A percentile compares a stretch with the other conserved stretches of the same genome.
Conservation (phyloP, 2,888 invertebrate species). For the Drosophila pseudotalamancana region DNA sequence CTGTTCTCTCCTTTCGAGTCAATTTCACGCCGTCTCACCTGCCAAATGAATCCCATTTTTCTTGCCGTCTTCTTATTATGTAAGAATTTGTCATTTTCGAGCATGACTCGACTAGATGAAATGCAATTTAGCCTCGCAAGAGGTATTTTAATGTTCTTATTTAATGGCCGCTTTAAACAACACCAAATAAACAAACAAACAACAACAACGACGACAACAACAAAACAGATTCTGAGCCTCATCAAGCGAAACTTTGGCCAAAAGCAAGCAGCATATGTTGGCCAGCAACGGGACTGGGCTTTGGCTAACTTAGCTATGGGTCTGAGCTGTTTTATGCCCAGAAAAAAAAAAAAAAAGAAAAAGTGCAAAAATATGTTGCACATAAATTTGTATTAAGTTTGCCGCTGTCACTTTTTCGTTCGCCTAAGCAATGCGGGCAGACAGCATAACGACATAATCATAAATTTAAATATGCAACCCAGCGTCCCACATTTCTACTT, state of each 20-base stretch:
- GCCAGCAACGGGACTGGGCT: slow-evolving; percentile 23
- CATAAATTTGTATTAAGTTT: slow-evolving; percentile 82
- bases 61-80: slow-evolving; percentile 70
- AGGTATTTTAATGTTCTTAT: slow-evolving; percentile 70
- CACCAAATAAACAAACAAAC: slow-evolving; percentile 16
- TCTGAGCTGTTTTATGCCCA: slow-evolving; percentile 25
- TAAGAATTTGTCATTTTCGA: slow-evolving; percentile 75
- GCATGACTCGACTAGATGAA: slow-evolving; percentile 66
- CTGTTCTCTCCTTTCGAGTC: slow-evolving; percentile 33
- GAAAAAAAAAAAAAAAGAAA: too few relatives aligned
- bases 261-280: slow-evolving; percentile 63
- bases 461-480: slow-evolving; percentile 82
- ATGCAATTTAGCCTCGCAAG: slow-evolving; percentile 64
- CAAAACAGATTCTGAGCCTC: slow-evolving; percentile 17
- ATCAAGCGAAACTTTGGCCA: slow-evolving; percentile 47
- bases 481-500: slow-evolving; percentile 21
- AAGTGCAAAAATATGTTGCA: slow-evolving; percentile 80
- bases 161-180: slow-evolving; percentile 49
- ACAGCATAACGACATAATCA: slow-evolving; percentile 81
- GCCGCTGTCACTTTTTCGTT: slow-evolving; percentile 71
- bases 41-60: slow-evolving; percentile 74
- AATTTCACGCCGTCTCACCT: slow-evolving; percentile 75
- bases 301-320: slow-evolving; percentile 25
- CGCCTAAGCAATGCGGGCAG: slow-evolving; percentile 72
- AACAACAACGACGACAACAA: slow-evolving; percentile 9